Evolutionary conservation across 2,797 vertebrate species (phyloP).

Genomic region (Gallinago stenura): DNA sequence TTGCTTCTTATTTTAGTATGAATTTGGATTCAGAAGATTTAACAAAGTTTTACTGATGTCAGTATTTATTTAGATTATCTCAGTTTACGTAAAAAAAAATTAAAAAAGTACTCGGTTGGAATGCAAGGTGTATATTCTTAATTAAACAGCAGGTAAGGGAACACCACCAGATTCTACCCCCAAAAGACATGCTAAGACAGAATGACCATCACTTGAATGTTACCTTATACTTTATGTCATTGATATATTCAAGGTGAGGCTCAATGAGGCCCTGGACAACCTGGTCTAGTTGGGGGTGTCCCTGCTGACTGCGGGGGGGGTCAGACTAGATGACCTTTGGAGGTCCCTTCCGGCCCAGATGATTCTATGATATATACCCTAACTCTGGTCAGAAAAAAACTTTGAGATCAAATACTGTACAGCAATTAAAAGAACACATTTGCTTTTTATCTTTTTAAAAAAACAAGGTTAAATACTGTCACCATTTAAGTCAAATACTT

Average conservation of each 20-base stretch:
- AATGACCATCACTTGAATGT: neutral
- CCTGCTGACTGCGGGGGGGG: too few species aligned
- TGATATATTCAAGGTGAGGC: too few species aligned
- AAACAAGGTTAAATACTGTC: neutral
- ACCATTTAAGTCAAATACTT: neutral
- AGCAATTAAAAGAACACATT: neutral
- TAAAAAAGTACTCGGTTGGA: neutral
- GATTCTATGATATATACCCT: neutral
- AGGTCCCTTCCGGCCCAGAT: too few species aligned
- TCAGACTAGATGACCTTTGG: too few species aligned
- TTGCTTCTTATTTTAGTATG: neutral
- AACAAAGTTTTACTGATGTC: neutral
- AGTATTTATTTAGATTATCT: neutral
- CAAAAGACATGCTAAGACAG: neutral
- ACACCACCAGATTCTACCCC: neutral
- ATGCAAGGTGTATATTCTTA: neutral
- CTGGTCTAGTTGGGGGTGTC: too few species aligned
- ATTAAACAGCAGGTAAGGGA: neutral
- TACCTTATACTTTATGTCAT: neutral
- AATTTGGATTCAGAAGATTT: neutral
- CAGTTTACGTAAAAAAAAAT: neutral
- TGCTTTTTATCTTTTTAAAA: neutral
- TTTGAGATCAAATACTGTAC: neutral
- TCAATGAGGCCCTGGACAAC: too few species aligned
- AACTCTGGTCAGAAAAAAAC: neutral